These are phyloP conservation scores for Camponotus pennsylvanicus DNA, from an alignment of 1,140 invertebrate genomes.

Conservation along the genomic window DNA sequence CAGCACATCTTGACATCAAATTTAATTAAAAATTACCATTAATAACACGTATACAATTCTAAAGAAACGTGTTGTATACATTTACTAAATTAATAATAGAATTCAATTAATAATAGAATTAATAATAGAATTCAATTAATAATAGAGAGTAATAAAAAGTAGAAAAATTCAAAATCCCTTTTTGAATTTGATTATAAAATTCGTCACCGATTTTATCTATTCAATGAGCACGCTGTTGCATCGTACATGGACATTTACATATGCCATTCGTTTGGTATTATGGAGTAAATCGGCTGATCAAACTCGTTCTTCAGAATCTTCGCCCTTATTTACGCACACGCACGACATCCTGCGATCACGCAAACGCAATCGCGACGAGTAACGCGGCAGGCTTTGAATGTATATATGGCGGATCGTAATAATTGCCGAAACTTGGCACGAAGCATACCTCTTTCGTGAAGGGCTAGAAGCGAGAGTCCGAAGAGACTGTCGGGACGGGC, in stretches of 20 bases:
- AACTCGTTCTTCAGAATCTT: conserved; percentile 8
- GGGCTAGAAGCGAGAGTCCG: conserved; percentile 57
- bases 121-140: background rate
- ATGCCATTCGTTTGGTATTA: background rate
- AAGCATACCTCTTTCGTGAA: conserved; percentile 58
- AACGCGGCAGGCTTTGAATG: conserved; percentile 54
- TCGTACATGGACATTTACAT: background rate
- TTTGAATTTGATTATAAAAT: background rate
- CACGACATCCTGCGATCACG: conserved; percentile 24
- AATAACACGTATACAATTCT: too few species aligned
- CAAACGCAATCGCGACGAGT: conserved; percentile 46
- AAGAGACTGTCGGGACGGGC: conserved; percentile 37
- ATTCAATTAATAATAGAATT: background rate
- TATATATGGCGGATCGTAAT: conserved; percentile 68
- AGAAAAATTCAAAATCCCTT: background rate
- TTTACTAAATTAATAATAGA: too few species aligned
- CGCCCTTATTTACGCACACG: background rate
- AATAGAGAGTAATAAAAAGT: background rate
- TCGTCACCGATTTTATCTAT: background rate
- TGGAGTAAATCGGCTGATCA: background rate
- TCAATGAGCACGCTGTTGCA: background rate
- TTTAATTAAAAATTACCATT: background rate
- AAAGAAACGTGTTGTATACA: too few species aligned
- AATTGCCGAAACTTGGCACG: conserved; percentile 73
- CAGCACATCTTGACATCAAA: background rate